Evolutionary conservation across 1,140 invertebrate species (phyloP).

Genomic region (Diprion similis): DNA sequence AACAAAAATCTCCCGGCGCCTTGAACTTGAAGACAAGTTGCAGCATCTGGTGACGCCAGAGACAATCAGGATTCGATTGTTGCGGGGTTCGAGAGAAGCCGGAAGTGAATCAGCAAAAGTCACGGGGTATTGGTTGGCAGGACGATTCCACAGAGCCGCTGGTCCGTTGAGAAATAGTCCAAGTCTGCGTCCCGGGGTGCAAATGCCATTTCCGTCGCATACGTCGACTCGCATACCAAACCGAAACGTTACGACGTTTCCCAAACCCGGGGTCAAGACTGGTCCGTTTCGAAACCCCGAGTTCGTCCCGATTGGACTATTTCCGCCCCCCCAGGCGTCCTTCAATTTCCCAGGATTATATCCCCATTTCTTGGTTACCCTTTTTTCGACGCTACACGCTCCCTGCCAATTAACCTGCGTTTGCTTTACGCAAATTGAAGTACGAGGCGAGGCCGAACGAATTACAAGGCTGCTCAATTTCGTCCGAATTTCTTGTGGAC

Average conservation of each 20-base stretch:
- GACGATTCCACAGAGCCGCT: not conserved
- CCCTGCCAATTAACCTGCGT: not conserved
- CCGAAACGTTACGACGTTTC: not conserved
- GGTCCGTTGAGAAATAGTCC: too few species aligned
- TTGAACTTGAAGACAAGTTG: too few species aligned
- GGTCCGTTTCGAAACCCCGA: not conserved
- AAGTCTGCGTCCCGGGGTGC: not conserved
- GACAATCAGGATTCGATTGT: conserved; percentile 3
- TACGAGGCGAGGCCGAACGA: too few species aligned
- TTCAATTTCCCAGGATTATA: too few species aligned
- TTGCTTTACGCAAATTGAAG: not conserved
- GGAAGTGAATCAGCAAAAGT: not conserved
- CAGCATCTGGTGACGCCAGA: too few species aligned
- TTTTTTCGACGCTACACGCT: too few species aligned
- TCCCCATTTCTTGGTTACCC: too few species aligned
- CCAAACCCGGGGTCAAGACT: not conserved
- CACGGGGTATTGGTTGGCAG: not conserved
- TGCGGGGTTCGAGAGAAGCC: not conserved
- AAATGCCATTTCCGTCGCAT: not conserved
- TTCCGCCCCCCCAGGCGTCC: too few species aligned
- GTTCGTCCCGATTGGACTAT: too few species aligned
- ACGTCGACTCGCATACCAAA: not conserved
- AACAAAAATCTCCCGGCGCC: too few species aligned
- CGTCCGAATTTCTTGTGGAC: too few species aligned
- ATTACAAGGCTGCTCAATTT: too few species aligned